These are phyloP conservation scores for Zaprionus capensis DNA, from an alignment of 1,140 invertebrate genomes.

Conservation along the genomic window DNA sequence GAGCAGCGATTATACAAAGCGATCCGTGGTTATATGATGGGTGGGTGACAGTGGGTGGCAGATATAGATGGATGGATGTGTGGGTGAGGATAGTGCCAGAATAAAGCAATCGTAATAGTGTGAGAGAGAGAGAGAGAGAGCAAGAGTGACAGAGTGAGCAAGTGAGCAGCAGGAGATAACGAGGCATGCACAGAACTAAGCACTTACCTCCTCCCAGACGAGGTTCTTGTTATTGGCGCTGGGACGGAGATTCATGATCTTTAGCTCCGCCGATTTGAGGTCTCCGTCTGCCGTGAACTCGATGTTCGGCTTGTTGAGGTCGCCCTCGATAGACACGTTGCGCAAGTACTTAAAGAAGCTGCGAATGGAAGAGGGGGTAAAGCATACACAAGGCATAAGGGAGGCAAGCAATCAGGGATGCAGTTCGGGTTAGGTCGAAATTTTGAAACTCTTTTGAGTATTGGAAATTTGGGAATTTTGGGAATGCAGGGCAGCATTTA, in stretches of 20 bases:
- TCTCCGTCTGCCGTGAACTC: constrained; percentile 96
- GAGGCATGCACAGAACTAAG: constrained; percentile 46
- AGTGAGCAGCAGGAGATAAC: constrained; percentile 24
- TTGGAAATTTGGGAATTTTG: not conserved
- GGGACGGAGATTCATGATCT: constrained; percentile 95
- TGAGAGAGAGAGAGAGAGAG: constrained; percentile 17
- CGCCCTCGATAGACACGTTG: constrained; percentile 92
- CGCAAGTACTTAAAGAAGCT: constrained; percentile 90
- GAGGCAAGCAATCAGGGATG: not conserved
- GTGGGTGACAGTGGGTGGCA: not conserved
- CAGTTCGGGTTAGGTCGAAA: not conserved
- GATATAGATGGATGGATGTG: not conserved
- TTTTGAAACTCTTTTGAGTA: not conserved
- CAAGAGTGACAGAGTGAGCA: constrained; percentile 27
- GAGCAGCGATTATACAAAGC: constrained; percentile 29
- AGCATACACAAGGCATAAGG: not conserved
- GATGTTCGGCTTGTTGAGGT: constrained; percentile 91
- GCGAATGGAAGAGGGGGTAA: not conserved
- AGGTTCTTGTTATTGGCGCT: constrained; percentile 90
- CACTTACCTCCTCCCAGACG: constrained; percentile 94
- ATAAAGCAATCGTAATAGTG: constrained; percentile 26
- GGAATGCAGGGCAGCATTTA: not conserved
- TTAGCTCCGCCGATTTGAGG: constrained; percentile 92
- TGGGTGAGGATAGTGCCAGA: constrained; percentile 24
- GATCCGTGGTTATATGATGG: constrained; percentile 3